phyloP scores from a whole-genome alignment of 2,797 vertebrate species.

The Microctenopoma steveboyesi region DNA sequence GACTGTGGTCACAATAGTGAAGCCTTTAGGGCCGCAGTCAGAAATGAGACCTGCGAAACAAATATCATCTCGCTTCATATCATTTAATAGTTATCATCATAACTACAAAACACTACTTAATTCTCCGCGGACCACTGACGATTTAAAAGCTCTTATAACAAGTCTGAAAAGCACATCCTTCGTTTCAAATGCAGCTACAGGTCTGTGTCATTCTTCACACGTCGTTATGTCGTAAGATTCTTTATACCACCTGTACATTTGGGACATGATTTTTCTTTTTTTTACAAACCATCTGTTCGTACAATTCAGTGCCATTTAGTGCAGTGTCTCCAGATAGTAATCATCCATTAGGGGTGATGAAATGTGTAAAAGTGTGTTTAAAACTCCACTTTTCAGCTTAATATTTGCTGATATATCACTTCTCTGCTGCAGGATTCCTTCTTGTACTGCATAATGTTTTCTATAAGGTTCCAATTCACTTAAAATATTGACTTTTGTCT shows the following conservation, averaged over 20 bases:
- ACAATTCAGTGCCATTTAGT: not conserved
- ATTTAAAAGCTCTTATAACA: conserved; percentile 4
- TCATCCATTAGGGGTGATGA: conserved; percentile 2
- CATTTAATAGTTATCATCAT: conserved; percentile 5
- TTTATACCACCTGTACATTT: conserved; percentile 25
- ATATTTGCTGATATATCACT: conserved; percentile 41
- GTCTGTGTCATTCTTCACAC: conserved; percentile 12
- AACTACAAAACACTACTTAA: not conserved
- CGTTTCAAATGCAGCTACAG: not conserved
- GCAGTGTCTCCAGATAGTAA: not conserved
- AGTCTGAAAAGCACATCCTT: not conserved
- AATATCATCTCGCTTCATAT: conserved; percentile 9
- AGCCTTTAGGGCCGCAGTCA: conserved; percentile 5
- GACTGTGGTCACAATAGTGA: not conserved
- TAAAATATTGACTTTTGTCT: conserved; percentile 23
- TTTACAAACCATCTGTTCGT: conserved; percentile 4
- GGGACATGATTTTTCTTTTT: conserved; percentile 4
- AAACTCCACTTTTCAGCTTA: conserved; percentile 40
- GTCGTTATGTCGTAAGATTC: not conserved
- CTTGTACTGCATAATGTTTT: conserved; percentile 12
- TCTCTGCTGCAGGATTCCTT: conserved; percentile 25
- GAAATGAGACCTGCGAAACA: not conserved
- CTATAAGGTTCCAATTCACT: conserved; percentile 39
- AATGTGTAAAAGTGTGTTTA: conserved; percentile 22
- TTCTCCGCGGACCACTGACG: not conserved